Conservation (phyloP, 2,888 invertebrate species). For the Ypsolopha scabrella region DNA sequence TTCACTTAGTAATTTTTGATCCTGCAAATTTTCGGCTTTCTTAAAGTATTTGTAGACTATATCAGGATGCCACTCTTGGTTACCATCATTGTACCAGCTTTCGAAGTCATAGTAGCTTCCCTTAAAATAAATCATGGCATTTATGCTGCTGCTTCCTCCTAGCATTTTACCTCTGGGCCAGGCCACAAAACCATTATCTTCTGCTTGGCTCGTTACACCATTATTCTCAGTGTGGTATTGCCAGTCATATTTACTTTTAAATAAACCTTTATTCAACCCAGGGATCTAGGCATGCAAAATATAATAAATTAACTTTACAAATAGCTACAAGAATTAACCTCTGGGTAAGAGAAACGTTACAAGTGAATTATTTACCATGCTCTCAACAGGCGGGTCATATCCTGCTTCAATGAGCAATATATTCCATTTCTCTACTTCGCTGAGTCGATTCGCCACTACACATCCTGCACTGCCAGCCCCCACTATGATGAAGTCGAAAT, state of each 20-base stretch:
- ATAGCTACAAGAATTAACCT: neutral
- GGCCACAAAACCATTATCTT: constrained; percentile 26
- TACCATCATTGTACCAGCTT: constrained; percentile 63
- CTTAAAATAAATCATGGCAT: constrained; percentile 68
- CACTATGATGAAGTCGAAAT: constrained; percentile 28
- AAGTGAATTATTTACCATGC: constrained; percentile 14
- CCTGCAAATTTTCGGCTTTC: constrained; percentile 57
- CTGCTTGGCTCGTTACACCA: constrained; percentile 76
- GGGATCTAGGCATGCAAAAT: constrained; percentile 13
- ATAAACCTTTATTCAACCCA: constrained; percentile 11
- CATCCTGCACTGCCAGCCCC: constrained; percentile 30
- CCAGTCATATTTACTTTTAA: constrained; percentile 76
- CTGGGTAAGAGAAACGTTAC: neutral
- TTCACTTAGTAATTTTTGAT: neutral
- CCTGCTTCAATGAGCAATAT: constrained; percentile 28
- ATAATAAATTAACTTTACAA: neutral
- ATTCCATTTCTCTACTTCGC: constrained; percentile 22
- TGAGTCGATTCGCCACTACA: constrained; percentile 26
- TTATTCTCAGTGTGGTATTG: constrained; percentile 84
- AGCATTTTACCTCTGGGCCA: constrained; percentile 75
- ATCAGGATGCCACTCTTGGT: constrained; percentile 65
- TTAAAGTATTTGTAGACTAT: constrained; percentile 56
- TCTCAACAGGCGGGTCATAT: constrained; percentile 20
- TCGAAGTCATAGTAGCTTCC: constrained; percentile 62
- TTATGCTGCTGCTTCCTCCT: constrained; percentile 69